phyloP scores from a whole-genome alignment of 2,888 invertebrate species.

The Drosophila antonietae region DNA sequence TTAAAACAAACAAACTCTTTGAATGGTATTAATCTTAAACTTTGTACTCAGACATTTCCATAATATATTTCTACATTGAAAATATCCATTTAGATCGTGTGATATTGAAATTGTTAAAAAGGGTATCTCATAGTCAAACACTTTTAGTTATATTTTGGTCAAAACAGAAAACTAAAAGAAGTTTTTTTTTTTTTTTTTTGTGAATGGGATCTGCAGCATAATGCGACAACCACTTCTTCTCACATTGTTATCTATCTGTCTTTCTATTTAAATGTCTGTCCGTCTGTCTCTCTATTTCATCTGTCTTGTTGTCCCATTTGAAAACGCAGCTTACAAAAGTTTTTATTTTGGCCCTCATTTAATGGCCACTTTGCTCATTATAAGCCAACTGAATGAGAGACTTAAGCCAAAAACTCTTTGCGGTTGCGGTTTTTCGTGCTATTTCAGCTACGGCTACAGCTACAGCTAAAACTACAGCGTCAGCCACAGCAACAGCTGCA shows the following conservation, averaged over 20 bases:
- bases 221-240: constrained; percentile 30
- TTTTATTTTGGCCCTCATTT: constrained; percentile 47
- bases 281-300: constrained; percentile 13
- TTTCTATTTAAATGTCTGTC: constrained; percentile 8
- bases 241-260: constrained; percentile 35
- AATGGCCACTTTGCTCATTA: constrained; percentile 75
- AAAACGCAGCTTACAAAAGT: constrained; percentile 64
- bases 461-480: constrained; percentile 8
- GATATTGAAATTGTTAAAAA: not conserved
- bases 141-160: constrained; percentile 18
- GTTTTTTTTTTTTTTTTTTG: constrained; percentile 12
- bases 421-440: constrained; percentile 48
- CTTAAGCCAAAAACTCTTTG: constrained; percentile 62
- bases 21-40: no score
- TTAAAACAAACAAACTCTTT: no score
- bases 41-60: no score
- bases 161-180: constrained; percentile 15
- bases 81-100: not conserved
- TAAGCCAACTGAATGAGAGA: constrained; percentile 68
- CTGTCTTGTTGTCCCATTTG: constrained; percentile 38
- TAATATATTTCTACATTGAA: not conserved
- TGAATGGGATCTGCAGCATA: constrained; percentile 45
- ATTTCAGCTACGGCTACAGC: constrained; percentile 22
- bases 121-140: not conserved
- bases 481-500: constrained; percentile 22